Percentiles rank a stretch among this genome's conserved stretches.
These are phyloP conservation scores for Lamellibrachia luymesi DNA, from an alignment of 1,140 invertebrate species.

Conservation along the genomic window DNA sequence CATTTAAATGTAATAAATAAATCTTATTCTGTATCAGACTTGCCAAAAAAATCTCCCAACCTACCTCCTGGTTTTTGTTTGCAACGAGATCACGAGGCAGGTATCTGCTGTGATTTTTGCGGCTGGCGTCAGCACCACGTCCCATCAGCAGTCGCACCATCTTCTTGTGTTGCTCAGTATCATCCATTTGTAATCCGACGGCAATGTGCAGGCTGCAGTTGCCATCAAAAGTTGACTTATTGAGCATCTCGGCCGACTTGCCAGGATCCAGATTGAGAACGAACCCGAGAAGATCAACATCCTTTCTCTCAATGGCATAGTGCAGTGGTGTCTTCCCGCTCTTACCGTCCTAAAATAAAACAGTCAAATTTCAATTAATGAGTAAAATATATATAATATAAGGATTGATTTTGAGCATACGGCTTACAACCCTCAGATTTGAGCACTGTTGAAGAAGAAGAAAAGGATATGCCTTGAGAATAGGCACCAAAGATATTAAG, in stretches of 20 bases:
- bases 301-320: background rate
- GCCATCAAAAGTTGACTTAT: background rate
- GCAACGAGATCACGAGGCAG: background rate
- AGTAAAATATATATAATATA: too few species aligned
- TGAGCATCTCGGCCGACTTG: background rate
- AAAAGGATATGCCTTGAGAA: too few species aligned
- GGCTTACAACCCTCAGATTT: too few species aligned
- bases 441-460: too few species aligned
- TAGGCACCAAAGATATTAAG: too few species aligned
- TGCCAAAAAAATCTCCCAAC: too few species aligned
- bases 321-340: background rate
- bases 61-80: background rate
- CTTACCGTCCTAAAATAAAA: background rate
- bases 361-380: background rate
- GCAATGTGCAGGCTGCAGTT: background rate
- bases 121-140: background rate
- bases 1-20: too few species aligned
- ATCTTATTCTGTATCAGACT: too few species aligned
- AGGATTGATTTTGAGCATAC: too few species aligned
- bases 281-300: background rate
- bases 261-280: background rate
- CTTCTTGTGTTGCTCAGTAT: background rate
- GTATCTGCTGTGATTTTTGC: background rate
- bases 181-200: background rate
- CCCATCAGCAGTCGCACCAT: background rate